phyloP scores from a whole-genome alignment of 2,113 vertebrate species.

The Rutilus rutilus region DNA sequence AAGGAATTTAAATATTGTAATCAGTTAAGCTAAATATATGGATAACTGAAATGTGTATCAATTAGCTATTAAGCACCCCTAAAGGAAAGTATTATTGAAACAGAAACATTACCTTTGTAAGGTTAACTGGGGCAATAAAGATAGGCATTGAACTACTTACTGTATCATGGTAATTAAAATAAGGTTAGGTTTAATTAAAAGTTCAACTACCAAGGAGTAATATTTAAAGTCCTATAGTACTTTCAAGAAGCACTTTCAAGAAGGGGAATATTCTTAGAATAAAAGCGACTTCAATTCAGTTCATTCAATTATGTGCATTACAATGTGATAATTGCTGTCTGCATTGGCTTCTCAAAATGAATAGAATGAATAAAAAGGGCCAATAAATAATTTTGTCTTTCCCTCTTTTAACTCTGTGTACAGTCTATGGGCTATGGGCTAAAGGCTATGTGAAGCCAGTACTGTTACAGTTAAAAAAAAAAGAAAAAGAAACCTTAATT shows the following conservation, averaged over 20 bases:
- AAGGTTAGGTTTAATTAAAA: constrained; percentile 36
- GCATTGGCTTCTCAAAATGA: neutral
- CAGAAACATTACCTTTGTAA: neutral
- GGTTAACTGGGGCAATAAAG: neutral
- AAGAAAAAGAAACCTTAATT: neutral
- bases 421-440: too few species aligned
- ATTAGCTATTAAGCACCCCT: neutral
- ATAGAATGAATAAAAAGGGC: neutral
- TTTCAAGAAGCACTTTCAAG: neutral
- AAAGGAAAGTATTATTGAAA: neutral
- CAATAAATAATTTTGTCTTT: neutral
- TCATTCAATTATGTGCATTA: neutral
- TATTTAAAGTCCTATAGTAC: neutral
- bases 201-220: neutral
- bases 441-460: neutral
- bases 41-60: neutral
- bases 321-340: constrained; percentile 2
- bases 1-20: neutral
- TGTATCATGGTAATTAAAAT: constrained; percentile 34
- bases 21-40: neutral
- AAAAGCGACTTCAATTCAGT: neutral
- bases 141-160: neutral
- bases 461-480: neutral
- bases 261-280: neutral
- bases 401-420: neutral